A percentile compares a stretch with the other conserved stretches of the same genome.
These are phyloP conservation scores for Poeciliopsis turneri DNA, from an alignment of 2,797 vertebrate genomes.

Conservation along the genomic window DNA sequence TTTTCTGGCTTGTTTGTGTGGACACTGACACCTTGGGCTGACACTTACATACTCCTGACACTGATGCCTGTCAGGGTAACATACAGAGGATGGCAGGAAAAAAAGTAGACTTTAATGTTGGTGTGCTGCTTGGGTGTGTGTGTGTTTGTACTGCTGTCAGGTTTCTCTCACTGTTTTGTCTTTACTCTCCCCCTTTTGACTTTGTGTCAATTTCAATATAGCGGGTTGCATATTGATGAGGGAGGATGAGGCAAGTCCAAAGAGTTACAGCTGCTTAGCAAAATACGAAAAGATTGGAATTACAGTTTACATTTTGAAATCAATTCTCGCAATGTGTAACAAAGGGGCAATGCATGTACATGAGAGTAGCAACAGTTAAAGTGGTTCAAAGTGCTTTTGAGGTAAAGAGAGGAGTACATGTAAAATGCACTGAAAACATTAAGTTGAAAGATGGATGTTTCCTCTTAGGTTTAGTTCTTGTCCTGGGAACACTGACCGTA, in stretches of 20 bases:
- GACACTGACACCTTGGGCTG: constrained; percentile 80
- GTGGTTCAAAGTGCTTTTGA: background rate
- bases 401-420: constrained; percentile 11
- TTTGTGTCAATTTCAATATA: constrained; percentile 58
- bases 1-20: constrained; percentile 73
- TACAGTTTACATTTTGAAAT: background rate
- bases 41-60: constrained; percentile 79
- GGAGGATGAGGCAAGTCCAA: constrained; percentile 24
- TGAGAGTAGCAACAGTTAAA: constrained; percentile 19
- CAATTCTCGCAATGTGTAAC: background rate
- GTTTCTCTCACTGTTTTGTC: constrained; percentile 69
- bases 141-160: constrained; percentile 72
- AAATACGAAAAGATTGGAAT: constrained; percentile 38
- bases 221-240: constrained; percentile 37
- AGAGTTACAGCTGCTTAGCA: constrained; percentile 35
- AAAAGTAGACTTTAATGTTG: constrained; percentile 50
- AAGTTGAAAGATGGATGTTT: background rate
- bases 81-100: constrained; percentile 65
- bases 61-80: constrained; percentile 80
- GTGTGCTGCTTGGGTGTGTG: constrained; percentile 33
- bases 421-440: constrained; percentile 12
- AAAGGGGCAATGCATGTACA: background rate
- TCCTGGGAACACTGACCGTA: background rate
- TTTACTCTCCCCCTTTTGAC: constrained; percentile 60
- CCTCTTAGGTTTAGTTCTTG: background rate